Evolutionary conservation across 2,888 invertebrate species (phyloP), one percentile per base, ranked within the genome.

Genomic region (Noctua janthina): DNA sequence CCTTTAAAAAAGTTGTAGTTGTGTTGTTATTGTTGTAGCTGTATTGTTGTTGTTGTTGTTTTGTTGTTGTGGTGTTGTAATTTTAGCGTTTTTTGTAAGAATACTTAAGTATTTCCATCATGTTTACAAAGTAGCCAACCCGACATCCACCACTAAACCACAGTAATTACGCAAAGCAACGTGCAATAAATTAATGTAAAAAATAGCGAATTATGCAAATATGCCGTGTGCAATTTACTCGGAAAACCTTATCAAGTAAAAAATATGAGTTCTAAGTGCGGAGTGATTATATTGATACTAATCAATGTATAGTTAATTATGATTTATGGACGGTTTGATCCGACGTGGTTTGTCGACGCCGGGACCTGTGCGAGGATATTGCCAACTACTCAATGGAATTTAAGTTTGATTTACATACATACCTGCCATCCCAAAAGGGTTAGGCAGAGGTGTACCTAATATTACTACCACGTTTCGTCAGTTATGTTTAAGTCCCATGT

Each of bases 301-400:
- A 88, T 86, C 78, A 88, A 80, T 80, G 75, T 74, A 59, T 49
- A 74, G 80, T 80, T 89, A 89, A 89, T 90, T 85, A 83, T 90
- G 87, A 89, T 90, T 84, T 87, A 89, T 88, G 59, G 74, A 43
- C 69, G 59, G 64, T 54, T 66, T 66, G 78, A 75, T 82, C 84
- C 81, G 83, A 76, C 78, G 62, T 85, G 69, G 59, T 66, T 72
- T 56, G 82, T 72, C 76, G 78, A 70, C 39, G 49, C 68, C 69
- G 62, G 54, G 23, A n/a, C 46, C 15, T 69, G 23, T 17, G 54
- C 8, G n/a, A 78, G 86, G 86, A 84, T 86, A 74, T 88, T 86
- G 69, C 83, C 43, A 82, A 81, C 49, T n/a, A 20, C 2, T 72
- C 11, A 10, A 49, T 23, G 23, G 49, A 71, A 39, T 35, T 29